phyloP scores from a whole-genome alignment of 1,140 invertebrate species.

The Drosophila bocqueti region DNA sequence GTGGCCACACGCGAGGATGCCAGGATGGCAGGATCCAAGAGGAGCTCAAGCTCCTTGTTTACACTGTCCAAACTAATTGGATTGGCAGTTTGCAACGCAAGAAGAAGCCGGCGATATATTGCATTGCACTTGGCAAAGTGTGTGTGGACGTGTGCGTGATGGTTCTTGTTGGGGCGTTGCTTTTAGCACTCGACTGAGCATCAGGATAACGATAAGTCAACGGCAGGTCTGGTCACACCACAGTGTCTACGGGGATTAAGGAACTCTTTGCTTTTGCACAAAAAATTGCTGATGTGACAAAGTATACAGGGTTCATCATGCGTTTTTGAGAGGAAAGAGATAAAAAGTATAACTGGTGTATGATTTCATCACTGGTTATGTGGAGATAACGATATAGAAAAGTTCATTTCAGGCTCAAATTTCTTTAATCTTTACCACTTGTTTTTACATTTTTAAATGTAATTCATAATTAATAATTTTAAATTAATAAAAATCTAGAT shows the following conservation, averaged over 20 bases:
- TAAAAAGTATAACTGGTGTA: too few species aligned
- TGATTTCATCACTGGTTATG: background rate
- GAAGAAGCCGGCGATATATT: slow-evolving; percentile 35
- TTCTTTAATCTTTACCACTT: too few species aligned
- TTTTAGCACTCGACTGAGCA: slow-evolving; percentile 15
- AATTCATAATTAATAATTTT: background rate
- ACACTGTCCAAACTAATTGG: slow-evolving; percentile 76
- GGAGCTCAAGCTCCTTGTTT: slow-evolving; percentile 57
- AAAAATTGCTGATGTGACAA: background rate
- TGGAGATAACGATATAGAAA: background rate
- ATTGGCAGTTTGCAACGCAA: slow-evolving; percentile 59
- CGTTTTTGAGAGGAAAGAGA: background rate
- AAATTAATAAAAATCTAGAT: background rate
- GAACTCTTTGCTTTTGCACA: background rate
- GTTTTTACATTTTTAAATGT: too few species aligned
- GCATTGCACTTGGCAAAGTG: slow-evolving; percentile 20
- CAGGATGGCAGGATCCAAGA: slow-evolving; percentile 9
- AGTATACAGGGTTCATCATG: background rate
- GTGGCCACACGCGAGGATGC: slow-evolving; percentile 50
- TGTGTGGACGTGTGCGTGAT: background rate
- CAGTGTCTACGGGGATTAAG: slow-evolving; percentile 1
- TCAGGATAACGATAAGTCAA: slow-evolving; percentile 21
- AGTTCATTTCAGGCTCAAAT: background rate
- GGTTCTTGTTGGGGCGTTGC: slow-evolving; percentile 13
- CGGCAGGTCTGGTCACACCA: slow-evolving; percentile 8